Conservation (phyloP, 2,113 vertebrate species). For the Diglossa brunneiventris region DNA sequence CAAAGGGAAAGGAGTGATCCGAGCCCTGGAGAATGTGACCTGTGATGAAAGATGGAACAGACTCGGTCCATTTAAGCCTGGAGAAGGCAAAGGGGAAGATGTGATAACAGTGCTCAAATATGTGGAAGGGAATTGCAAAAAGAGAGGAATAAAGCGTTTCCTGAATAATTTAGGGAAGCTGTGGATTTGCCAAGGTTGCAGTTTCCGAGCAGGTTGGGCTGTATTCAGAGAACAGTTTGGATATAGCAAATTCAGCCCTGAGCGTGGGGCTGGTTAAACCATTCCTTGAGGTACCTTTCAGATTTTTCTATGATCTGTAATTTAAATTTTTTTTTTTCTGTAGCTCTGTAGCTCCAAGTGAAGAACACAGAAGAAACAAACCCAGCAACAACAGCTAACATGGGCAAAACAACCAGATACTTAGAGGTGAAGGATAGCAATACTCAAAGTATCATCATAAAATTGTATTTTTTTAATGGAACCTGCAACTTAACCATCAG, state of each 20-base stretch:
- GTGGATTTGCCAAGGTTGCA: not conserved
- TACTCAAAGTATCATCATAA: not conserved
- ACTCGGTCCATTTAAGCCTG: not conserved
- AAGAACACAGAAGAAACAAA: not conserved
- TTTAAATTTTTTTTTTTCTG: not conserved
- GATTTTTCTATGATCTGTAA: not conserved
- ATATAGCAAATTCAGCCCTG: not conserved
- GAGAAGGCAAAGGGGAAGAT: not conserved
- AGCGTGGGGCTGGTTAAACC: not conserved
- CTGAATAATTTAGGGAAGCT: not conserved
- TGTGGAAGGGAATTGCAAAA: not conserved
- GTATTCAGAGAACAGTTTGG: not conserved
- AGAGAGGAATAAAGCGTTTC: not conserved
- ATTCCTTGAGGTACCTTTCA: not conserved
- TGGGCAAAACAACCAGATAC: not conserved
- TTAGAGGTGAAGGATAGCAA: not conserved
- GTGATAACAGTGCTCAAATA: not conserved
- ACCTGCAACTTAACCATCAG: not conserved
- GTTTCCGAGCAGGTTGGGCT: not conserved
- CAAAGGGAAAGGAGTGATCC: not conserved
- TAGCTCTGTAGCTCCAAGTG: not conserved
- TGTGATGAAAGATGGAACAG: not conserved
- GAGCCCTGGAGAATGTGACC: conserved; percentile 5
- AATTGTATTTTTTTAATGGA: not conserved
- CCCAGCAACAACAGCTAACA: not conserved